phyloP scores from a whole-genome alignment of 2,888 invertebrate genomes.

The Drosophila helvetica region DNA sequence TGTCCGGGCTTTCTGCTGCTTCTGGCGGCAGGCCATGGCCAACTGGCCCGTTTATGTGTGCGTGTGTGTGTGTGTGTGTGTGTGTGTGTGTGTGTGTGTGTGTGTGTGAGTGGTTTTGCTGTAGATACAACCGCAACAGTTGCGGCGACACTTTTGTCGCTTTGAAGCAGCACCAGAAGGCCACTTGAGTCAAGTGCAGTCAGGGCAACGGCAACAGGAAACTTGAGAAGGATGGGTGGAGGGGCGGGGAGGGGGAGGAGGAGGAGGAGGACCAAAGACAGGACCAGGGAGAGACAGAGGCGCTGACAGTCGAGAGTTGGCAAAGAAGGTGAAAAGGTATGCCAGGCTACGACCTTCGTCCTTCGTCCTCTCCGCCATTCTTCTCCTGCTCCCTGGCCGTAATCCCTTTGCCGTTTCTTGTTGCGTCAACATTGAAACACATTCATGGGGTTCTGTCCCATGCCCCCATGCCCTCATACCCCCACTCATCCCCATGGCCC shows the following conservation, averaged over 20 bases:
- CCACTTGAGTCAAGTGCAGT: constrained; percentile 71
- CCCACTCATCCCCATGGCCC: background rate
- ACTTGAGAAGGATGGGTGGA: background rate
- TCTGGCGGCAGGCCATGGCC: constrained; percentile 19
- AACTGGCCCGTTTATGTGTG: background rate
- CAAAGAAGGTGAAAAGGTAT: constrained; percentile 42
- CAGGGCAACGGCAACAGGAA: constrained; percentile 38
- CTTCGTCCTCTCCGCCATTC: background rate
- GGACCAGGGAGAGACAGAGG: background rate
- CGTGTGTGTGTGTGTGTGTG: too few relatives aligned
- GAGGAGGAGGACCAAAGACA: constrained; percentile 13
- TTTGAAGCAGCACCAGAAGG: constrained; percentile 59
- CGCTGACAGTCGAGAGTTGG: constrained; percentile 18
- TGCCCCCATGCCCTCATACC: background rate
- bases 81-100: constrained; percentile 10
- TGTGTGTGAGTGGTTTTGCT: constrained; percentile 38
- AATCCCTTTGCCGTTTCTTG: constrained; percentile 34
- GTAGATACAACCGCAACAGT: constrained; percentile 67
- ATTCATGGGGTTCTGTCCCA: constrained; percentile 33
- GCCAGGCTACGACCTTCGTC: constrained; percentile 35
- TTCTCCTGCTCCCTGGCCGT: background rate
- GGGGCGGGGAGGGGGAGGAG: constrained; percentile 2
- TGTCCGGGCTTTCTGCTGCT: background rate
- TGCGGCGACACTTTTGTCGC: constrained; percentile 73
- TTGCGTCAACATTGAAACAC: constrained; percentile 60